phyloP scores from a whole-genome alignment of 2,888 invertebrate species.

The Euplexia lucipara region DNA sequence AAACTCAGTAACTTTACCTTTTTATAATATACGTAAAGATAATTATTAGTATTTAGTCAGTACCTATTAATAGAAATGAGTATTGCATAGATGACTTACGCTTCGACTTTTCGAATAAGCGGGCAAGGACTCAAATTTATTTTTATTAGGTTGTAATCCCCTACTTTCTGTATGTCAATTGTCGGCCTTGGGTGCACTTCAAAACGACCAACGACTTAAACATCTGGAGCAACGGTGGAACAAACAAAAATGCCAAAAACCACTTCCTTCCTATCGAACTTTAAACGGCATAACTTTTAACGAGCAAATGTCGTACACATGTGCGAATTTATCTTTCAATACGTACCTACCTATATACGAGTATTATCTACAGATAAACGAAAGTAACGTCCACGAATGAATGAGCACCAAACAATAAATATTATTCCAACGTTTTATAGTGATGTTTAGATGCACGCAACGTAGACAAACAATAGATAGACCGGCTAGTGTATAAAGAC shows the following conservation, averaged over 20 bases:
- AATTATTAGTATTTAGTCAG: too few species aligned
- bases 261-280: conserved; percentile 28
- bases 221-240: conserved; percentile 44
- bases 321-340: conserved; percentile 25
- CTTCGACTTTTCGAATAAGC: neutral
- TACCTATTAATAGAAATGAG: too few species aligned
- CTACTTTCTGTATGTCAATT: conserved; percentile 10
- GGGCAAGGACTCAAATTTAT: neutral
- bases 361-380: conserved; percentile 33
- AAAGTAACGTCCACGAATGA: conserved; percentile 40
- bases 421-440: conserved; percentile 39
- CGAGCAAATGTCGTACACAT: conserved; percentile 24
- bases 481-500: conserved; percentile 19
- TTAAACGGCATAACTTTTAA: conserved; percentile 14
- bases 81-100: too few species aligned
- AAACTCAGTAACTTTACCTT: too few species aligned
- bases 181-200: conserved; percentile 16
- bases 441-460: conserved; percentile 50
- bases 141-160: neutral
- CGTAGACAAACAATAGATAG: conserved; percentile 42
- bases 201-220: conserved; percentile 34
- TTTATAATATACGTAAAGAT: too few species aligned
- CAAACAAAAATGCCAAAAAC: conserved; percentile 25
- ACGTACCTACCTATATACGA: neutral
- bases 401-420: conserved; percentile 49